phyloP scores from a whole-genome alignment of 2,113 vertebrate genomes.

The Dromaius novaehollandiae region DNA sequence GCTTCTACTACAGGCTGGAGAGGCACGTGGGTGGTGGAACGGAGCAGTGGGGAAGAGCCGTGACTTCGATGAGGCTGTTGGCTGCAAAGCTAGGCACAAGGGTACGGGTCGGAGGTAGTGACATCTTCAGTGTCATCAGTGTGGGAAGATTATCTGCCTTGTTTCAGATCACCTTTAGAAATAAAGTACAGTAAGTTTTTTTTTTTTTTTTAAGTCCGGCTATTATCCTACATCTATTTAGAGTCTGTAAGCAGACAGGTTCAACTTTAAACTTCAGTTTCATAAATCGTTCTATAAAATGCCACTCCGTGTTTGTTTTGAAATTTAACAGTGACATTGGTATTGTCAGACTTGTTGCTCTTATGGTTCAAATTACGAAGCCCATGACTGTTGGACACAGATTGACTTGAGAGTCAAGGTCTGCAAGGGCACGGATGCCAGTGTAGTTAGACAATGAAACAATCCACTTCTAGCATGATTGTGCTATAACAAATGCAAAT shows the following conservation, averaged over 20 bases:
- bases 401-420: background rate
- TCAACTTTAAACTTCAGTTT: background rate
- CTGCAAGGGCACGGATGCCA: background rate
- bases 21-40: too few relatives aligned
- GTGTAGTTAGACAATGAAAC: slow-evolving; percentile 30
- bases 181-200: background rate
- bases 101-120: background rate
- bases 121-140: background rate
- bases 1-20: background rate
- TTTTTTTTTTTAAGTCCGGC: too few relatives aligned
- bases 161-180: background rate
- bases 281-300: background rate
- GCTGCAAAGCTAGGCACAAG: background rate
- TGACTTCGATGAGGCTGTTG: background rate
- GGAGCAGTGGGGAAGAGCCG: background rate
- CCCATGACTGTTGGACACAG: background rate
- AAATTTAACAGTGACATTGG: background rate
- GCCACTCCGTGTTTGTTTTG: background rate
- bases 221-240: background rate
- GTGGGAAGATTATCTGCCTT: background rate
- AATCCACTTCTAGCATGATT: background rate
- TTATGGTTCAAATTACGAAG: background rate
- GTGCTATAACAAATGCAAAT: background rate
- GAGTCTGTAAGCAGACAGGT: background rate
- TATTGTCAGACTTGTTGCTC: background rate